Evolutionary conservation across 2,113 vertebrate species (phyloP).

Genomic region (Nibea albiflora): DNA sequence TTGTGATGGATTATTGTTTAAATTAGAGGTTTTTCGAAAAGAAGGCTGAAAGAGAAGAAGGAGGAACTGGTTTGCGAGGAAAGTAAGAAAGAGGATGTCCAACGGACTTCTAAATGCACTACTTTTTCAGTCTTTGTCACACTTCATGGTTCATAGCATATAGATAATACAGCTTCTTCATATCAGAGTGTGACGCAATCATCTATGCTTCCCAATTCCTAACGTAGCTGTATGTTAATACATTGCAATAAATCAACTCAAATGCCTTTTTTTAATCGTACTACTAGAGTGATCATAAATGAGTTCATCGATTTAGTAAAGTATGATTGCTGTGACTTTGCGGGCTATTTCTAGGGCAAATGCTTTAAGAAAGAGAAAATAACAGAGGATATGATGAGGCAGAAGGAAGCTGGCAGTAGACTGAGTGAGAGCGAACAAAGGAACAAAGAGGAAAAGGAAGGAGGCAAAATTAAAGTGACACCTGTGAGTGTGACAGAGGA

Average conservation of each 20-base stretch:
- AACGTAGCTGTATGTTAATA: too few species aligned
- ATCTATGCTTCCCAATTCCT: not conserved
- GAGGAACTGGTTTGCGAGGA: not conserved
- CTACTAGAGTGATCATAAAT: not conserved
- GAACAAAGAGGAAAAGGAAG: constrained; percentile 28
- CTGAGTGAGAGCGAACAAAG: constrained; percentile 1
- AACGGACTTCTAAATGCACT: not conserved
- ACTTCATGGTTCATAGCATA: not conserved
- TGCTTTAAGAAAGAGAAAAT: not conserved
- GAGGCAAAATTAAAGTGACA: constrained; percentile 29
- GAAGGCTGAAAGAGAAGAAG: not conserved
- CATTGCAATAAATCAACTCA: not conserved
- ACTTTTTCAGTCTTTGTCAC: not conserved
- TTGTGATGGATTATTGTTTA: not conserved
- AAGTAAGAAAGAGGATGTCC: not conserved
- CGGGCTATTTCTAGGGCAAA: not conserved
- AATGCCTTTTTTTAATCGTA: too few species aligned
- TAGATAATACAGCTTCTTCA: not conserved
- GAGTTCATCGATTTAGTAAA: not conserved
- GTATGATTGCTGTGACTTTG: not conserved
- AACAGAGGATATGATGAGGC: not conserved
- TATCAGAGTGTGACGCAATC: not conserved
- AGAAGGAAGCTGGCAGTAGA: not conserved
- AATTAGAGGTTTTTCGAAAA: not conserved
- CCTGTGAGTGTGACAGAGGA: constrained; percentile 47